Evolutionary conservation across 2,888 invertebrate species (phyloP), one percentile per base, ranked within the genome.

Genomic region (Globia sparganii): DNA sequence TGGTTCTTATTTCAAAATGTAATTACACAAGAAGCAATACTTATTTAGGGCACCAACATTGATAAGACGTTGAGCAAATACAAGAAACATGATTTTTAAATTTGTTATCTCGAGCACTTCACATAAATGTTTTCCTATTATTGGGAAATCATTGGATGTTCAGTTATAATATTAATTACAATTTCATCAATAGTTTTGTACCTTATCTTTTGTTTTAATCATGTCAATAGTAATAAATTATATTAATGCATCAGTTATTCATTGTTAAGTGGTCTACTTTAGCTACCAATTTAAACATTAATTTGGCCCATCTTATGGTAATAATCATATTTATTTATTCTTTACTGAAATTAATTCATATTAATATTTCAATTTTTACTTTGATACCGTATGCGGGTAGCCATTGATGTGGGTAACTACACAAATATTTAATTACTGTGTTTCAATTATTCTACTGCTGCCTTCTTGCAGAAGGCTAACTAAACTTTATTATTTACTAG

Each of bases 1-100:
- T 34, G 31, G 59, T 81, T 76, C 61, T 75, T n/a, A 61, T 46
- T 80, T 77, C 15, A 61, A 83, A 68, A 59, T 77, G 11, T 86
- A 77, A 77, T 85, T 85, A 86, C 77, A 75, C 84, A 80, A 86
- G 37, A 71, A 40, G 15, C 49, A 58, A 71, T 70, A 73, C 68
- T 69, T 40, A 84, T 75, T 79, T 76, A 86, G 87, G 87, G 49
- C 82, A 80, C 46, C 11, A 69, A 56, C 5, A 66, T 37, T 64
- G 81, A 84, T 86, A 78, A 83, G 49, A 61, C 58, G n/a, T 75
- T 68, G 40, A 34, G 49, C 62, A 58, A 65, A 67, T 34, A 70
- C 4, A 11, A 28, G 11, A 31, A n/a, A 53, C n/a, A 46, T 64
- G 11, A n/a, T 59, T 70, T 53, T 59, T 53, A 37, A 56, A 72